Base-by-base conservation (phyloP, 2,113 vertebrate genomes). In the Agapornis roseicollis region DNA sequence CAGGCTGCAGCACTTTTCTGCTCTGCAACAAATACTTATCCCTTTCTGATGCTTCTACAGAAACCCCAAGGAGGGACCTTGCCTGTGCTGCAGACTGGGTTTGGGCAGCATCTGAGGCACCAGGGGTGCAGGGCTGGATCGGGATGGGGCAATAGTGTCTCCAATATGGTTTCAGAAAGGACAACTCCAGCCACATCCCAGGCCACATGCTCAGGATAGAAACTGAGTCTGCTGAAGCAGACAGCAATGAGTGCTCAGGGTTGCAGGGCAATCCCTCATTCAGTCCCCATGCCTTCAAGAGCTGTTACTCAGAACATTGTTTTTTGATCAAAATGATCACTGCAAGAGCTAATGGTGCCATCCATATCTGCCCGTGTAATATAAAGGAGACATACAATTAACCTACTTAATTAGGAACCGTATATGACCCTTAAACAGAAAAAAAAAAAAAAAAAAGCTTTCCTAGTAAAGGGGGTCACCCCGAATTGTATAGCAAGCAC, bases 321-420 rank as follows among this genome's bases (percentile, higher is more conserved):
- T 92, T 96, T 92, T 72, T 89, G 61, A 89, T 87, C 70, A 78
- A 81, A 93, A 80, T 12, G 16, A 92, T 90, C 53, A 35, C 61
- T 69, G 66, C 53, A 65, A 82, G 61, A 90, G 83, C 77, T 96
- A 94, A 93, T 76, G 82, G 83, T 90, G 90, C 61, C 80, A 53
- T 61, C 65, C 23, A 41, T 70, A 46, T 58, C 72, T 74, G 58
- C 49, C 63, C 39, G 53, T 81, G 66, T 85, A 90, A 93, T 92
- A 93, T 84, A 94, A 90, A 94, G 65, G 35, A 96, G 53, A 46
- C 83, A 97, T 90, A 94, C 90, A 96, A 95, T 95, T 94, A 96
- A 94, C 83, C 77, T 84, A 93, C 66, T 96, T 97, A 94, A 96
- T 96, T 94, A 96, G 70, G 52, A 89, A 82, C 70, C 63, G 80